Evolutionary conservation across 2,797 vertebrate genomes (phyloP), one percentile per base, ranked within the genome.

Genomic region (Premnoplex brunnescens): DNA sequence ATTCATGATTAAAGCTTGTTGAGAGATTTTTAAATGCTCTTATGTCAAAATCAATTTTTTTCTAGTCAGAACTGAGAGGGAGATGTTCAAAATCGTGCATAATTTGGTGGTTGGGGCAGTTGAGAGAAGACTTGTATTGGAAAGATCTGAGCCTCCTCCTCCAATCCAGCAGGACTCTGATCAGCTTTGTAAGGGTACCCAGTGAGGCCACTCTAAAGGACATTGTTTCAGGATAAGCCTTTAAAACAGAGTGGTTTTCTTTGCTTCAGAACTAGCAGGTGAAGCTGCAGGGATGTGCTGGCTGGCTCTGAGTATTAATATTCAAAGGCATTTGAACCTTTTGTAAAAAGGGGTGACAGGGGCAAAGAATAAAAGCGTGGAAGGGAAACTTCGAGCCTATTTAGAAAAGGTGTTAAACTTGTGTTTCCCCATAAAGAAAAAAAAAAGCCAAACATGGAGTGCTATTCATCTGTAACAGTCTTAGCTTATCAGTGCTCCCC

Each of bases 341-440:
- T 49, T 46, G 0, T 32, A n/a, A 82, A 52, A 52, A 51, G 3
- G 2, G 0, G 7, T 16, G 36, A 5, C 6, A 6, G 18, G 4
- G 16, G 3, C 34, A 85, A 85, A 72, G 26, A 56, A 52, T 23
- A 36, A 69, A 84, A 67, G 34, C 13, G 6, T 64, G 13, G 14
- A 60, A 74, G 10, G 36, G 34, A 52, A 54, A 34, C n/a, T 49
- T 71, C 13, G 56, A 30, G 12, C 7, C 0, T 66, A 3, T 41
- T 71, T 10, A 1, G 56, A 52, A 69, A 69, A 58, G 15, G 12
- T 73, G 59, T 51, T 73, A 78, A 68, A 54, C 24, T 13, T 26
- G 12, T 26, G 14, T 63, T 85, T 75, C 62, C 15, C 15, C 14
- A 52, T 9, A 44, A 58, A 78, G 17, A 28, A 23, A 54, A 37